Base-by-base conservation (phyloP, 2,888 invertebrate genomes). In the Pantelozetes paolii region DNA sequence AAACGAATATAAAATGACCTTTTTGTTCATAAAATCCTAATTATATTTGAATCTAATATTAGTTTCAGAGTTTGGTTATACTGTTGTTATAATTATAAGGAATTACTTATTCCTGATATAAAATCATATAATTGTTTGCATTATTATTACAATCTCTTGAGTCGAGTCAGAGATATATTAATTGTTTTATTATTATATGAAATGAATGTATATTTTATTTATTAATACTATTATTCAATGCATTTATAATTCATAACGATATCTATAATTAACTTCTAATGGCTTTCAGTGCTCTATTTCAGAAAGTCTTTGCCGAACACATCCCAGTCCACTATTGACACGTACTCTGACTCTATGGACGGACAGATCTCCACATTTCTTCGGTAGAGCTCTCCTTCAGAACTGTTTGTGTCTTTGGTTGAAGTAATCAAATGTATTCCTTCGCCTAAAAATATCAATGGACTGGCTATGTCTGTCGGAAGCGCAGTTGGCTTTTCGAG, bases 341-440 rank as follows among this genome's bases (percentile, higher is more conserved):
- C 45, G 20, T 18, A n/a, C 26, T 69, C 69, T 15, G 69, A 6
- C 23, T 69, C 69, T 18, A 42, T 18, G 1, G 69, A 69, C 3
- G 69, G 69, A 45, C 69, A 45, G 23, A 69, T 45, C 11, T 69
- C 42, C 26, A 69, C 36, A 0, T 18, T 45, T 69, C 69, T n/a
- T 8, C 18, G 5, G 18, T 69, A 69, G 13, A 8, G 26, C 15
- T 42, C 36, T 28, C 26, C 5, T 2, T 36, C 2, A 20, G 5
- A 42, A 40, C 20, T 40, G 11, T 6, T 18, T 1, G 3, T 36
- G 15, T 40, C 40, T 32, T 67, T 67, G 23, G 67, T 67, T 0
- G 67, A 67, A 6, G 67, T 67, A 23, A 67, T 67, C 67, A 67
- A 42, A 67, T 67, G 67, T 36, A 67, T 67, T 36, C 67, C 67